These are phyloP conservation scores for Mesocentrotus franciscanus DNA, from an alignment of 53 echinoderm and acorn worm species.

Conservation along the genomic window DNA sequence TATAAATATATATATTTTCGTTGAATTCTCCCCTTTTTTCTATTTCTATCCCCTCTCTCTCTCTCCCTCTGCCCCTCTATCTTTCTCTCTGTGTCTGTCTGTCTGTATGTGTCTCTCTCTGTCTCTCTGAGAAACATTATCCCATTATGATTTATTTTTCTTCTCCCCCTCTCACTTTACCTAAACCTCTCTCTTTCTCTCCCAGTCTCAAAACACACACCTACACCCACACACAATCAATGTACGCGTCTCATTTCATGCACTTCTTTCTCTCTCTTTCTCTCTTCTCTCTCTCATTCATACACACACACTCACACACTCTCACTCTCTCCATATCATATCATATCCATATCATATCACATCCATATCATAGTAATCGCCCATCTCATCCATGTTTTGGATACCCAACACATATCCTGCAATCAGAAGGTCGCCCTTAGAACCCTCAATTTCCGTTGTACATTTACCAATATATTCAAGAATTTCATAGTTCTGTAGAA, in stretches of 20 bases:
- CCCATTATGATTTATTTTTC: too few species aligned
- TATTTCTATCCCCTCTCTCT: too few species aligned
- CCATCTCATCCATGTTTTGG: background rate
- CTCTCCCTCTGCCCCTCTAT: background rate
- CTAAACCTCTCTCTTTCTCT: background rate
- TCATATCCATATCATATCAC: background rate
- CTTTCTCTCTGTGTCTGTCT: background rate
- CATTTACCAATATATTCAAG: background rate
- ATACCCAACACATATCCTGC: background rate
- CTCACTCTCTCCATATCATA: background rate
- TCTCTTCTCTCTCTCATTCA: background rate
- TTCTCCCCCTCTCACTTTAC: too few species aligned
- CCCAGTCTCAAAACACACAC: background rate
- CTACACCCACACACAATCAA: background rate
- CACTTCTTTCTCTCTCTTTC: background rate
- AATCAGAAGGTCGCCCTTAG: background rate
- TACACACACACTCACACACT: conserved; percentile 1
- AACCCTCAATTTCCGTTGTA: background rate
- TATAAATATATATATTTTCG: too few species aligned
- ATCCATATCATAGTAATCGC: background rate
- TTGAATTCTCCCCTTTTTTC: too few species aligned
- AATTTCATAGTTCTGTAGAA: background rate
- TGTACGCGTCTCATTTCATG: background rate
- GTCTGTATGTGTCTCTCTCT: background rate
- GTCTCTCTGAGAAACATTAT: background rate